Conservation (phyloP, 2,888 invertebrate species). For the Mylabris sibirica region DNA sequence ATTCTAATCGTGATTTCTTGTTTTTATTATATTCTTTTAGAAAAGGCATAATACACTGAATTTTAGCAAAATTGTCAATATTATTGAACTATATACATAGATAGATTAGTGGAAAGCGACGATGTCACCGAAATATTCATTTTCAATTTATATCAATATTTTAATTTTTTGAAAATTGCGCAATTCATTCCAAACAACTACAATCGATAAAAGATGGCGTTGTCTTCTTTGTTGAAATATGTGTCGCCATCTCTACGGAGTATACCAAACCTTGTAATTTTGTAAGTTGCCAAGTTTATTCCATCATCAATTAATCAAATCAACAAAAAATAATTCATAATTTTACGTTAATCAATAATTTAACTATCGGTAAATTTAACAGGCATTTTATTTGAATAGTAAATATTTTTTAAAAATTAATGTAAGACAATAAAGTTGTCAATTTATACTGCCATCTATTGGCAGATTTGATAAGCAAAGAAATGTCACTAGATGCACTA, state of each 20-base stretch:
- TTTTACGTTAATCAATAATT: no score
- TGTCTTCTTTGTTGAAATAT: no score
- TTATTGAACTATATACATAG: background rate
- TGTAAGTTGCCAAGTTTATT: background rate
- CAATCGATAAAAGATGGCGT: no score
- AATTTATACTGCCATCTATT: background rate
- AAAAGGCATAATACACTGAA: constrained; percentile 49
- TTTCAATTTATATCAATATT: background rate
- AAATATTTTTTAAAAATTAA: background rate
- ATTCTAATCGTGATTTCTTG: constrained; percentile 45
- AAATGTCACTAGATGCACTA: background rate
- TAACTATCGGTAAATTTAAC: no score
- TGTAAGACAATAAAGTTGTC: background rate
- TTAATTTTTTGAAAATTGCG: constrained; percentile 15
- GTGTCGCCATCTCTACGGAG: no score
- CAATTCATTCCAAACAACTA: background rate
- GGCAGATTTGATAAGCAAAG: background rate
- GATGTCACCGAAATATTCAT: background rate
- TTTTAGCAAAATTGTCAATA: background rate
- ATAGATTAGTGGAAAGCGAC: constrained; percentile 8
- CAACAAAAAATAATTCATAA: no score
- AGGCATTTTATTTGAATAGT: no score
- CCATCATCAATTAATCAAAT: no score
- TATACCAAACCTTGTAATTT: no score
- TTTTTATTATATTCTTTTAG: constrained; percentile 40